Conservation (phyloP, 1,140 invertebrate genomes). For the Pseudoatta argentina region DNA sequence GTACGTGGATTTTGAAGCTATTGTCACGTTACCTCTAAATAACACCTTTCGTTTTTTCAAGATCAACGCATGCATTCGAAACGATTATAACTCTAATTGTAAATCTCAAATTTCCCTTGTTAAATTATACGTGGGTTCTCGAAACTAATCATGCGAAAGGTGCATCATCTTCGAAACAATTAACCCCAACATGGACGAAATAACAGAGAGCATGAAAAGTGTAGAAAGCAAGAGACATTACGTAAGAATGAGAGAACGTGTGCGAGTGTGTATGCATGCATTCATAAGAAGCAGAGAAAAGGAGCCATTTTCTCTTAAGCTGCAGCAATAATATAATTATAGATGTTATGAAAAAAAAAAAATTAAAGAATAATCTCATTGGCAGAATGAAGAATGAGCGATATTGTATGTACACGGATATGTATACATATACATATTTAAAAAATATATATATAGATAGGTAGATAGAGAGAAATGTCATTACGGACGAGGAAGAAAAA, state of each 20-base stretch:
- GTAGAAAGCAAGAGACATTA: conserved; percentile 5
- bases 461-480: conserved; percentile 77
- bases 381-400: conserved; percentile 54
- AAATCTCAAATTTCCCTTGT: not conserved
- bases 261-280: not conserved
- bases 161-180: conserved; percentile 46
- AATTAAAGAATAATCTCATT: conserved; percentile 69
- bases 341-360: conserved; percentile 77
- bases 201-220: conserved; percentile 12
- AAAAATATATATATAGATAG: conserved; percentile 60
- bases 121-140: conserved; percentile 16
- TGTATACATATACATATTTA: conserved; percentile 25
- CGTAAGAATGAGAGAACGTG: conserved; percentile 3
- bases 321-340: conserved; percentile 85
- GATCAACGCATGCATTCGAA: not conserved
- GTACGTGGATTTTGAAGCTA: conserved; percentile 4
- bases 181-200: conserved; percentile 21
- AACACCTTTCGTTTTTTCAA: not conserved
- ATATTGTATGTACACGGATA: conserved; percentile 66
- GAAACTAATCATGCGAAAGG: conserved; percentile 14
- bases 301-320: conserved; percentile 73
- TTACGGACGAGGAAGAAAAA: conserved; percentile 70
- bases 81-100: not conserved
- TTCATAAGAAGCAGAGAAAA: conserved; percentile 31
- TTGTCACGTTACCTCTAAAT: conserved; percentile 7